These are phyloP conservation scores for Tolypeutes matacus DNA, from an alignment of 2,797 vertebrate genomes.

Conservation along the genomic window DNA sequence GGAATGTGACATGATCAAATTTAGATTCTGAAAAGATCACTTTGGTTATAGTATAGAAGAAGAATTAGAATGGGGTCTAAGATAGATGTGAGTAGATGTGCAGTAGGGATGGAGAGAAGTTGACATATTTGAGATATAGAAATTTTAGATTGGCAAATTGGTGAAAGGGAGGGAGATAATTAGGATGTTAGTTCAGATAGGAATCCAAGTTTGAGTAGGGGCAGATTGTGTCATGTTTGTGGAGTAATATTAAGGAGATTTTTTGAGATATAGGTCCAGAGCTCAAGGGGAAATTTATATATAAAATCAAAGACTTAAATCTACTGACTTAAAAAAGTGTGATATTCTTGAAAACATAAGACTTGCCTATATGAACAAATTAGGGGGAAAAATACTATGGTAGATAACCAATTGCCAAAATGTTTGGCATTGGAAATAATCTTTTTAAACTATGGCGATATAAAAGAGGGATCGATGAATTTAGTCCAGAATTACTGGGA, in stretches of 20 bases:
- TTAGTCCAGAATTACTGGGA: not conserved
- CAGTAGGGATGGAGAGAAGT: not conserved
- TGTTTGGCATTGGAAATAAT: not conserved
- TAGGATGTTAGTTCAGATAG: not conserved
- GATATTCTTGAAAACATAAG: not conserved
- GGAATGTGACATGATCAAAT: not conserved
- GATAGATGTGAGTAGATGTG: not conserved
- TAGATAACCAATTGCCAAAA: not conserved
- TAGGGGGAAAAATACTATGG: not conserved
- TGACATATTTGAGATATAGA: not conserved
- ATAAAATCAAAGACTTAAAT: not conserved
- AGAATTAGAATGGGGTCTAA: not conserved
- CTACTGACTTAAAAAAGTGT: not conserved
- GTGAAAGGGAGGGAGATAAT: not conserved
- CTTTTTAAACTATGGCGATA: not conserved
- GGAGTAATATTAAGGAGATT: not conserved
- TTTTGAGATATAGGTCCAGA: not conserved
- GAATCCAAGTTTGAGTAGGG: not conserved
- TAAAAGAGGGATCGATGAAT: not conserved
- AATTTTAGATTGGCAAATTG: not conserved
- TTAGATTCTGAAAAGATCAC: not conserved
- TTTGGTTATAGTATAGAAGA: not conserved
- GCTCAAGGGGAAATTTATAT: not conserved
- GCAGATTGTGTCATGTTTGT: not conserved
- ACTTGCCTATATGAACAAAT: not conserved